Conservation (phyloP, 2,113 vertebrate genomes). For the Anas platyrhynchos region DNA sequence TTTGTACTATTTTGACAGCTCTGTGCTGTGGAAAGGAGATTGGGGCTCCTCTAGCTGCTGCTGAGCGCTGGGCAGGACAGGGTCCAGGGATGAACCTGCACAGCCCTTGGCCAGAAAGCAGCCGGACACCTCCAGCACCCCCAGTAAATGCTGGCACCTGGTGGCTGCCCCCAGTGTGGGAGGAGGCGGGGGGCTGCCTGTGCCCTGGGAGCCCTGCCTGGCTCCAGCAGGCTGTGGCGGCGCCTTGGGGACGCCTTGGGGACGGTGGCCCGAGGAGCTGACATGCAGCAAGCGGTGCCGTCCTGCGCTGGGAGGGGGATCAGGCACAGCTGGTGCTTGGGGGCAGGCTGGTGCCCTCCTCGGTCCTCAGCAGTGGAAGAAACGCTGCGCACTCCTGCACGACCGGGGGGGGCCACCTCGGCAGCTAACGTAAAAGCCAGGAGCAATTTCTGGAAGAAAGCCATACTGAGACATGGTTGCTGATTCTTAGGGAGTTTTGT, state of each 20-base stretch:
- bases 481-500: too few species aligned
- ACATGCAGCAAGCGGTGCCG: too few species aligned
- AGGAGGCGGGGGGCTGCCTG: background rate
- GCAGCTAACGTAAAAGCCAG: background rate
- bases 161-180: too few species aligned
- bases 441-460: background rate
- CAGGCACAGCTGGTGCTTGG: too few species aligned
- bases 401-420: background rate
- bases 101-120: background rate
- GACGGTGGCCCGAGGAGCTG: too few species aligned
- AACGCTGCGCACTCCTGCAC: background rate
- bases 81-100: rapidly evolving
- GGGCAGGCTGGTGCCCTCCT: too few species aligned
- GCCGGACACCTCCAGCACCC: background rate
- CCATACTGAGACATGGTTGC: background rate
- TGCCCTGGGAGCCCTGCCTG: too few species aligned
- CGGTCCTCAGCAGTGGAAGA: too few species aligned
- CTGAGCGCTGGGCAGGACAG: background rate
- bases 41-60: background rate
- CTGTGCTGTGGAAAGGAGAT: background rate
- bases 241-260: too few species aligned
- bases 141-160: background rate
- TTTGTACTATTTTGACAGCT: background rate
- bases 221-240: background rate
- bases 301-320: too few species aligned